A percentile compares a stretch with the other conserved stretches of the same genome.
Conservation (phyloP, 2,797 vertebrate species). For the Arctocebus calabarensis region DNA sequence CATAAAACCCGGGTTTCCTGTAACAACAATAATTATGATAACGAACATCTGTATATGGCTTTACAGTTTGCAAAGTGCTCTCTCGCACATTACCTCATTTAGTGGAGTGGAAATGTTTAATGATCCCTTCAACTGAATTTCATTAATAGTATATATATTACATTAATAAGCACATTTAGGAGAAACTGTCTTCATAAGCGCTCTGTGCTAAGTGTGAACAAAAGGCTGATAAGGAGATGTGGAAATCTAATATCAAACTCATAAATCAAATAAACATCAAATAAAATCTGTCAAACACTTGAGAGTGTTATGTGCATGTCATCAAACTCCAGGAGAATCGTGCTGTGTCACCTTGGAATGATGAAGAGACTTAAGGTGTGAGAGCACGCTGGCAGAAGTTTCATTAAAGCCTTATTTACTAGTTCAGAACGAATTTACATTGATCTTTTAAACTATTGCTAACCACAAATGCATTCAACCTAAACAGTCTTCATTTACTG, state of each 20-base stretch:
- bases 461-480: slow-evolving; percentile 92
- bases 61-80: slow-evolving; percentile 66
- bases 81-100: slow-evolving; percentile 73
- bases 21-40: slow-evolving; percentile 83
- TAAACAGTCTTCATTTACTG: slow-evolving; percentile 90
- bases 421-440: slow-evolving; percentile 90
- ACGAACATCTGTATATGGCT: slow-evolving; percentile 78
- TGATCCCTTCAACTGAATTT: slow-evolving; percentile 59
- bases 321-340: slow-evolving; percentile 74
- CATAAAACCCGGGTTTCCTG: slow-evolving; percentile 77
- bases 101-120: slow-evolving; percentile 66
- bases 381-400: slow-evolving; percentile 87
- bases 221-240: slow-evolving; percentile 66
- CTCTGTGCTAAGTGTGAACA: slow-evolving; percentile 45
- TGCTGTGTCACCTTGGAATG: slow-evolving; percentile 85
- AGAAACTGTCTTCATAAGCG: slow-evolving; percentile 44
- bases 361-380: slow-evolving; percentile 87
- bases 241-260: slow-evolving; percentile 77
- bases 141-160: slow-evolving; percentile 36
- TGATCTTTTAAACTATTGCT: slow-evolving; percentile 90
- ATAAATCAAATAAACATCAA: slow-evolving; percentile 83
- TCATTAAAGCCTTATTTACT: slow-evolving; percentile 89
- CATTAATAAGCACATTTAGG: slow-evolving; percentile 62
- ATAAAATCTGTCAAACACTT: slow-evolving; percentile 85
- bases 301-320: slow-evolving; percentile 80